These are phyloP conservation scores for Eupithecia vulgata DNA, from an alignment of 2,888 invertebrate genomes.

Conservation along the genomic window DNA sequence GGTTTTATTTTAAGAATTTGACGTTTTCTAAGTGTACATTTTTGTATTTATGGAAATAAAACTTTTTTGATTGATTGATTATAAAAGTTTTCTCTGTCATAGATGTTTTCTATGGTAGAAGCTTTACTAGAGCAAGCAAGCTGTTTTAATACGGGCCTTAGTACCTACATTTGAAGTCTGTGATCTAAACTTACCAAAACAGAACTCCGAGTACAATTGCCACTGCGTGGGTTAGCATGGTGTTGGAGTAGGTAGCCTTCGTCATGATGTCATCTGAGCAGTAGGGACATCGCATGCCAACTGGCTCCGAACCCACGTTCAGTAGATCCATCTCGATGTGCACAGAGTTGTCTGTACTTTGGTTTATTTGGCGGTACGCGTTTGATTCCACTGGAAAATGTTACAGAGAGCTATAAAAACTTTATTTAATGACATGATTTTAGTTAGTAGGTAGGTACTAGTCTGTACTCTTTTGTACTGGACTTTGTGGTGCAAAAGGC, in stretches of 20 bases:
- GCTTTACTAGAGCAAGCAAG: too few species aligned
- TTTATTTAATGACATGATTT: background rate
- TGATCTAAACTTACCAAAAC: constrained; percentile 66
- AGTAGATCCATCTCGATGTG: constrained; percentile 76
- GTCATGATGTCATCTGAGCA: constrained; percentile 79
- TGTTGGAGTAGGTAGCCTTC: constrained; percentile 65
- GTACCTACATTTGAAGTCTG: background rate
- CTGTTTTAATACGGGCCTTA: too few species aligned
- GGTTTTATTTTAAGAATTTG: too few species aligned
- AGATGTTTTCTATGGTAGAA: too few species aligned
- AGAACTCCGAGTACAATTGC: constrained; percentile 70
- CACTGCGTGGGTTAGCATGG: constrained; percentile 64
- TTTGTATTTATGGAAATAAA: too few species aligned
- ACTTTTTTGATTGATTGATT: too few species aligned
- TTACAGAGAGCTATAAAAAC: background rate
- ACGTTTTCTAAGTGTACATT: too few species aligned
- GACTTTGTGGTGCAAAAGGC: background rate
- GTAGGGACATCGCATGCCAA: constrained; percentile 74
- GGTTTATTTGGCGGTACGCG: constrained; percentile 68
- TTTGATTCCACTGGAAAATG: constrained; percentile 69
- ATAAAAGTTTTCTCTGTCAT: too few species aligned
- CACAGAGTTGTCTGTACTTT: constrained; percentile 63
- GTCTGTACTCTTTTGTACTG: background rate
- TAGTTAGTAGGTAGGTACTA: background rate
- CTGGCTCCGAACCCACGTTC: constrained; percentile 77